Percentiles rank a stretch among this genome's conserved stretches.
phyloP scores from a whole-genome alignment of 2,113 vertebrate genomes.

The Mugil cephalus region DNA sequence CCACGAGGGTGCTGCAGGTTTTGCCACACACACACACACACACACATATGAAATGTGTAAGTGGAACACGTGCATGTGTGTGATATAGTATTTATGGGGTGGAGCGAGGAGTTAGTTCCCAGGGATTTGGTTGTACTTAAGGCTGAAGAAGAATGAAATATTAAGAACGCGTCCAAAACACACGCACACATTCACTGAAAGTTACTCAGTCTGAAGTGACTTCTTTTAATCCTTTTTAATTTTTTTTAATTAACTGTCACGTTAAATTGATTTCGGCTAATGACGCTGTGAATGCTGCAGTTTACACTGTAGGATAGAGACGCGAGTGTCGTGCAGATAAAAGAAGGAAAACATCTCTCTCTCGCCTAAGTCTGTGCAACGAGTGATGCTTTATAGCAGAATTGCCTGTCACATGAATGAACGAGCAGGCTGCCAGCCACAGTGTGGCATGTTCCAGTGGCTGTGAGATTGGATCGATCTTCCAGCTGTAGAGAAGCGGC shows the following conservation, averaged over 20 bases:
- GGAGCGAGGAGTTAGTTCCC: conserved; percentile 17
- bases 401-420: conserved; percentile 66
- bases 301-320: not conserved
- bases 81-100: conserved; percentile 70
- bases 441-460: conserved; percentile 23
- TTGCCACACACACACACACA: conserved; percentile 21
- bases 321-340: conserved; percentile 10
- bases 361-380: conserved; percentile 37
- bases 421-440: conserved; percentile 30
- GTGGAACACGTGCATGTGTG: conserved; percentile 30
- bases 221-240: not conserved
- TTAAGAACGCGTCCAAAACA: conserved; percentile 37
- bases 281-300: not conserved
- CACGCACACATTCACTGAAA: not conserved
- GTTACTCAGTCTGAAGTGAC: not conserved
- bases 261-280: not conserved
- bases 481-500: conserved; percentile 19
- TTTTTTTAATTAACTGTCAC: not conserved
- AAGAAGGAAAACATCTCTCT: conserved; percentile 8
- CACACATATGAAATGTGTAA: conserved; percentile 24
- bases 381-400: conserved; percentile 46
- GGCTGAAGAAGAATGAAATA: conserved; percentile 46
- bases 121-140: conserved; percentile 32
- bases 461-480: conserved; percentile 47
- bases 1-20: conserved; percentile 30